A percentile compares a stretch with the other conserved stretches of the same genome.
Evolutionary conservation across 2,888 invertebrate genomes (phyloP).

Genomic region (Cataglyphis albicans): DNA sequence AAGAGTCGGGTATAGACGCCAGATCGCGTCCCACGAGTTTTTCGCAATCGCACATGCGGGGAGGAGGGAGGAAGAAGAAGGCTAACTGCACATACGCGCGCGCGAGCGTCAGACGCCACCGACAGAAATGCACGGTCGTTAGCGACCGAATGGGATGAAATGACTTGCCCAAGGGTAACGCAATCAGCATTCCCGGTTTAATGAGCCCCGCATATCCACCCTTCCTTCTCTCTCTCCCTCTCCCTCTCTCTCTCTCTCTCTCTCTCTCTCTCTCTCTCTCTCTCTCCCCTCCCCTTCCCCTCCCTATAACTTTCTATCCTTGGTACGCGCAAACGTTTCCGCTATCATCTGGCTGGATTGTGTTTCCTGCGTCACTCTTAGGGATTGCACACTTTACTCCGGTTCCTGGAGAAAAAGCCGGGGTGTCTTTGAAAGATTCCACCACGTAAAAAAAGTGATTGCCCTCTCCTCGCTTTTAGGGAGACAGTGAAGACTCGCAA

Average conservation of each 20-base stretch:
- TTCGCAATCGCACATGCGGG: constrained; percentile 39
- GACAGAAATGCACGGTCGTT: constrained; percentile 78
- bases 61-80: not conserved
- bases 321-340: constrained; percentile 32
- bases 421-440: too few relatives aligned
- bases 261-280: too few relatives aligned
- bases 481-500: constrained; percentile 42
- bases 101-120: constrained; percentile 33
- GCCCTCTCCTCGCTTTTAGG: constrained; percentile 12
- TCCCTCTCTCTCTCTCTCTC: constrained; percentile 45
- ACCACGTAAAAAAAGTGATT: not conserved
- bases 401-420: too few relatives aligned
- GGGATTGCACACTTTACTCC: constrained; percentile 26
- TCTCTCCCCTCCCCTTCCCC: too few relatives aligned
- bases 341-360: constrained; percentile 27
- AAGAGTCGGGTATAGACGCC: constrained; percentile 34
- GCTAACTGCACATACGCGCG: constrained; percentile 24
- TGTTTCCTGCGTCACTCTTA: constrained; percentile 33
- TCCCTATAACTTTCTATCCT: constrained; percentile 50
- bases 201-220: constrained; percentile 80
- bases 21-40: constrained; percentile 44
- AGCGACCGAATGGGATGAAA: constrained; percentile 75
- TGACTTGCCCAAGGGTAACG: constrained; percentile 80
- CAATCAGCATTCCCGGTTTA: constrained; percentile 84
- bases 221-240: constrained; percentile 60